Evolutionary conservation across 2,888 invertebrate species (phyloP), one percentile per base, ranked within the genome.

Genomic region (Himalopsyche anomala): DNA sequence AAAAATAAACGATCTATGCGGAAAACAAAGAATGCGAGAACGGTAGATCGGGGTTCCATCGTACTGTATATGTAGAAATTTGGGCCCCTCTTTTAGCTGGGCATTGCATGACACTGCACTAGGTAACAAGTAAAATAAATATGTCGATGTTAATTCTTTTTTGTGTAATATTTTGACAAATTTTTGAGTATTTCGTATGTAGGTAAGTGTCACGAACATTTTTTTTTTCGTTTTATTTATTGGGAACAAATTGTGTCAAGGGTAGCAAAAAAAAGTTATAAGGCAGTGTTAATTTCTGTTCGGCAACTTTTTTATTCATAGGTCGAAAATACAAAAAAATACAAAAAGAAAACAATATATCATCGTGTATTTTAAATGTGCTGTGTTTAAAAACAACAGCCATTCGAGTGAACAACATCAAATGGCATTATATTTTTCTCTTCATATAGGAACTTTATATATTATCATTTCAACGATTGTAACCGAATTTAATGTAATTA

Each of bases 251-350:
- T 9, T 80, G 40, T 40, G 40, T 80, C 38, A 36, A 38, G 38
- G 79, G 38, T 38, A 0, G 28, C 62, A 19, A 5, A 62, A 5
- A 62, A 62, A 1, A n/a, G n/a, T 56, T 9, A 19, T 19, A 62
- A 62, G 28, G 12, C 51, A 51, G 3, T 62, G 28, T 19, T 28
- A 28, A 62, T 62, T 86, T 87, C 84, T 83, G 85, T 86, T 87
- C 85, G 88, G 86, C 85, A 86, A 83, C 88, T 82, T 88, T 84
- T 87, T 88, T 88, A 86, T 86, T 87, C 54, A 88, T 84, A 87
- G 81, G 88, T 88, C 86, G 88, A 88, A 82, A 87, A 86, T 88
- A 88, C 88, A 88, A 88, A 88, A 88, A 88, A 87, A 88, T 83
- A 87, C 86, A 86, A 88, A 87, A 87, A 86, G 81, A 84, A 85